Conservation (phyloP, 2,113 vertebrate species). For the Ceyx cyanopectus region DNA sequence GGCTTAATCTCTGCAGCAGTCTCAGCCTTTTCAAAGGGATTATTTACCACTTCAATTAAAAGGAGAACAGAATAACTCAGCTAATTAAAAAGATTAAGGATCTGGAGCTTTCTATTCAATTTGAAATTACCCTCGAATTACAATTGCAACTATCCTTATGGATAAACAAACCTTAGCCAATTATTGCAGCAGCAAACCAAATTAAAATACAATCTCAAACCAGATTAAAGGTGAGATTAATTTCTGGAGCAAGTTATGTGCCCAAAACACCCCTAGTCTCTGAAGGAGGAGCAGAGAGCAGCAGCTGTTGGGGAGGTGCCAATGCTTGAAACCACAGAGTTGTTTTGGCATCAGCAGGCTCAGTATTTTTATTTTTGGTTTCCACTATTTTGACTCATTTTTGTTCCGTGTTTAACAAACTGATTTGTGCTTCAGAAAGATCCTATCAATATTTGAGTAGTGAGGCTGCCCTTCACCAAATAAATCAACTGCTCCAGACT, state of each 20-base stretch:
- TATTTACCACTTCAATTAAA: slow-evolving; percentile 13
- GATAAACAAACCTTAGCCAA: not conserved
- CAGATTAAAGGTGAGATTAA: not conserved
- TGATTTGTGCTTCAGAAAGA: not conserved
- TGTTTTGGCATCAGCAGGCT: not conserved
- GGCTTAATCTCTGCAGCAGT: not conserved
- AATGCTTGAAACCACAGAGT: not conserved
- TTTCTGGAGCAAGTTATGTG: not conserved
- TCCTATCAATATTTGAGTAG: not conserved
- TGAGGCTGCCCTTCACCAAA: not conserved
- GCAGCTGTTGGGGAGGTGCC: not conserved
- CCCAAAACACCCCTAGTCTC: not conserved
- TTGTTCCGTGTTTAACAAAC: not conserved
- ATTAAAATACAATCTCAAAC: not conserved
- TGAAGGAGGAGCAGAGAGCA: not conserved
- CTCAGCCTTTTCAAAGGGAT: not conserved
- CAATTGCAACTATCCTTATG: not conserved
- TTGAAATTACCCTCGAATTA: slow-evolving; percentile 7
- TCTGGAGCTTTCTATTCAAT: not conserved
- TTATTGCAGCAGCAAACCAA: slow-evolving; percentile 15
- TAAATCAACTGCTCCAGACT: not conserved
- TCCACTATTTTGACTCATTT: not conserved
- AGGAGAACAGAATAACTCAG: not conserved
- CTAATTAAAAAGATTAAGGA: slow-evolving; percentile 1
- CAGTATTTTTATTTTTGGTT: not conserved